phyloP scores from a whole-genome alignment of 1,140 invertebrate species.

The Brachionus manjavacas region DNA sequence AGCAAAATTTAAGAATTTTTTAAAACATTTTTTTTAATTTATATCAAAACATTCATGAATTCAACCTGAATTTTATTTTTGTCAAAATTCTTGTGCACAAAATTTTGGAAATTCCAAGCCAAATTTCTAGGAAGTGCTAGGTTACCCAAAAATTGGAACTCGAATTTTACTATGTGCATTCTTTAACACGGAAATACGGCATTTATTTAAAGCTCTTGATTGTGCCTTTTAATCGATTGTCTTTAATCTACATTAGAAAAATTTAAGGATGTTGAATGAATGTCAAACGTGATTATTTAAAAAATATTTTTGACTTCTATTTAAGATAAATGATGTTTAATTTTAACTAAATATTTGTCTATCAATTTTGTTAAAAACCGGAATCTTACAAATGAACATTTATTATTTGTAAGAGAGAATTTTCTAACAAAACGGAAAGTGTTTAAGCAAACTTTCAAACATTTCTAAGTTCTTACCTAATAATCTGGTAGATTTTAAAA shows the following conservation, averaged over 20 bases:
- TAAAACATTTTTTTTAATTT: too few species aligned
- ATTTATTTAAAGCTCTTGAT: not conserved
- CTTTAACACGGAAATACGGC: too few species aligned
- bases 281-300: not conserved
- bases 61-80: too few species aligned
- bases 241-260: not conserved
- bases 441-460: not conserved
- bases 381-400: not conserved
- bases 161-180: too few species aligned
- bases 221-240: not conserved
- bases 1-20: too few species aligned
- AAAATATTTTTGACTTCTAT: not conserved
- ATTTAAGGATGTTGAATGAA: not conserved
- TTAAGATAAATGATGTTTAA: not conserved
- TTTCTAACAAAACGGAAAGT: not conserved
- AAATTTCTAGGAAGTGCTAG: too few species aligned
- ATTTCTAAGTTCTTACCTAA: not conserved
- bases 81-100: too few species aligned
- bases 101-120: too few species aligned
- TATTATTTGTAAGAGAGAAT: not conserved
- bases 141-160: too few species aligned
- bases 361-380: not conserved
- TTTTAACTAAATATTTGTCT: not conserved
- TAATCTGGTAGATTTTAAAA: not conserved
- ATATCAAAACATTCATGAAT: too few species aligned